phyloP scores from a whole-genome alignment of 2,797 vertebrate species.

The Tapirus indicus region DNA sequence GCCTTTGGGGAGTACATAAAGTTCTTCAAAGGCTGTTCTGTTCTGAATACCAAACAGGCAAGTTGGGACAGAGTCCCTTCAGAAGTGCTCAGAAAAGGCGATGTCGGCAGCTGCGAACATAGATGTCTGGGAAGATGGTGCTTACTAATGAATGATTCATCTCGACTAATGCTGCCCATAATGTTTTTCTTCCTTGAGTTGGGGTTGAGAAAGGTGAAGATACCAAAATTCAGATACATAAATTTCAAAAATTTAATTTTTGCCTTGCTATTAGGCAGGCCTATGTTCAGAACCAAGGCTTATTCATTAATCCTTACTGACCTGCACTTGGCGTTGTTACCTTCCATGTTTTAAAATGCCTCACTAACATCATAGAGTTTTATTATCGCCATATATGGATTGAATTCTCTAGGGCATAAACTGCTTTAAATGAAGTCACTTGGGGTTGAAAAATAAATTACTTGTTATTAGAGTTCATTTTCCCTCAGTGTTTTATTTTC shows the following conservation, averaged over 20 bases:
- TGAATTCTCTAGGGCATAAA: neutral
- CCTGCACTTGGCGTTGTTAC: neutral
- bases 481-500: neutral
- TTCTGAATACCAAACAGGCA: conserved; percentile 73
- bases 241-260: conserved; percentile 30
- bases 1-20: conserved; percentile 42
- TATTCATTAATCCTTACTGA: neutral
- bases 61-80: neutral
- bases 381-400: neutral
- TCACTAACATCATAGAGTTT: neutral
- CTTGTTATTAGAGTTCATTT: conserved; percentile 39
- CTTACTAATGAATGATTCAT: conserved; percentile 57
- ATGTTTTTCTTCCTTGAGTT: neutral
- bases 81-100: conserved; percentile 62
- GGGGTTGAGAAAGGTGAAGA: neutral
- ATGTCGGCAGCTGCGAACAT: neutral
- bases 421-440: conserved; percentile 47
- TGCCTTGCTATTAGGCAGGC: neutral
- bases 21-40: conserved; percentile 74
- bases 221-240: conserved; percentile 25
- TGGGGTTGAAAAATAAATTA: conserved; percentile 42
- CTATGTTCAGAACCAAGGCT: neutral
- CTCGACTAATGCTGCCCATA: neutral
- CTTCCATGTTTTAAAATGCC: conserved; percentile 14
- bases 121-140: neutral